Base-by-base conservation (phyloP, 2,888 invertebrate species). In the Thymelicus acteon region DNA sequence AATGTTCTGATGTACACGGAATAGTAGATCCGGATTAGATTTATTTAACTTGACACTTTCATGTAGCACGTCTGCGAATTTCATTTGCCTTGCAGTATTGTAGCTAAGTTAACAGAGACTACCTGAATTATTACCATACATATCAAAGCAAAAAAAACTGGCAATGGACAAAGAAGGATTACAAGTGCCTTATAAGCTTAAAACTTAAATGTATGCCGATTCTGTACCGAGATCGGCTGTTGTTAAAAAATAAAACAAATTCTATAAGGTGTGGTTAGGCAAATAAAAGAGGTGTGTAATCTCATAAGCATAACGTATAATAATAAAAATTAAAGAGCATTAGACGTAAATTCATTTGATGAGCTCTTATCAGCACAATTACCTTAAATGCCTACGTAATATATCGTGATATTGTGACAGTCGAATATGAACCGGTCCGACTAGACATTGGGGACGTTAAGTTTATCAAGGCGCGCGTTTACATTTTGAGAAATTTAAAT, bases 361-460 rank as follows among this genome's bases (percentile, higher is more conserved):
- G 75, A 74, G 71, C 72, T 75, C 80, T 86, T 89, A 90, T 90
- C 88, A 83, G 80, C 80, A 77, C 84, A 86, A 89, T 89, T 89
- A 86, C 84, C 84, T 88, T 83, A 81, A 86, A 87, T 85, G 84
- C 87, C 82, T 85, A 85, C 83, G 83, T 71, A 66, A 83, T 82
- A 85, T 83, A 80, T 81, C 81, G 81, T 83, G 82, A 83, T 79
- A 80, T 76, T 74, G 73, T 76, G 72, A 76, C 77, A 76, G 71
- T 76, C 79, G 79, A 77, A 80, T 82, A 79, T 74, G 75, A 78
- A 80, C 82, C 82, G 79, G 81, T 80, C 75, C 58, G 66, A 72
- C 76, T 72, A 76, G 77, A 80, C 82, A 80, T 85, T 82, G 80
- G 81, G 78, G 82, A 85, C 82, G 80, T 81, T 77, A 75, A 73